Conservation (phyloP, 2,113 vertebrate genomes). For the Mobula birostris region DNA sequence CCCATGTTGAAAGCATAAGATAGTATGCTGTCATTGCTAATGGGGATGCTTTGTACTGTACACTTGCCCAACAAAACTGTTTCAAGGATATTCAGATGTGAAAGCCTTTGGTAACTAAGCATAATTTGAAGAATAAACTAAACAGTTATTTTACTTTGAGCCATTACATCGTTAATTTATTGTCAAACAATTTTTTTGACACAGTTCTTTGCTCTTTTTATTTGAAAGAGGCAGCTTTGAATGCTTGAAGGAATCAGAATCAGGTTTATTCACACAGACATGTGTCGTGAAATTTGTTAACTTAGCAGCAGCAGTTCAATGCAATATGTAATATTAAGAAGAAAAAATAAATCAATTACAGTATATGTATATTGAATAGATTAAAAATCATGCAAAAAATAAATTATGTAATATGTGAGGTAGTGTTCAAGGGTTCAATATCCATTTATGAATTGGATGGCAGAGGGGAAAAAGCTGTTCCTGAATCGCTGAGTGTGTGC, state of each 20-base stretch:
- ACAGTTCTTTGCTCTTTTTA: not conserved
- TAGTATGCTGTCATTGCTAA: not conserved
- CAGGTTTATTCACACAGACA: too few relatives aligned
- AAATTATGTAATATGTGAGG: too few relatives aligned
- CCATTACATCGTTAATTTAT: not conserved
- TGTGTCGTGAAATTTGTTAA: too few relatives aligned
- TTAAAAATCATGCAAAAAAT: too few relatives aligned
- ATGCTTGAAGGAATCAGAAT: not conserved
- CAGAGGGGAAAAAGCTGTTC: too few relatives aligned
- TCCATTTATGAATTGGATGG: too few relatives aligned
- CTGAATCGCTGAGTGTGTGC: too few relatives aligned
- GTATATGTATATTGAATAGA: too few relatives aligned
- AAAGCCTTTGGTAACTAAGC: not conserved
- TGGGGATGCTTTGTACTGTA: not conserved
- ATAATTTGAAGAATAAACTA: not conserved
- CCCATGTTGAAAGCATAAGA: not conserved
- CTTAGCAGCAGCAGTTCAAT: too few relatives aligned
- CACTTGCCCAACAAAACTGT: not conserved
- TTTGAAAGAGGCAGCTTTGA: not conserved
- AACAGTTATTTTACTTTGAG: not conserved
- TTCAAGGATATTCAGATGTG: not conserved
- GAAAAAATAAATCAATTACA: too few relatives aligned
- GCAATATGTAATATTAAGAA: too few relatives aligned
- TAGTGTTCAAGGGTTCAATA: too few relatives aligned
- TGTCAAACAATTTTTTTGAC: not conserved